Percentiles rank a stretch among this genome's conserved stretches.
Evolutionary conservation across 2,797 vertebrate species (phyloP).

Genomic region (Furcifer pardalis): DNA sequence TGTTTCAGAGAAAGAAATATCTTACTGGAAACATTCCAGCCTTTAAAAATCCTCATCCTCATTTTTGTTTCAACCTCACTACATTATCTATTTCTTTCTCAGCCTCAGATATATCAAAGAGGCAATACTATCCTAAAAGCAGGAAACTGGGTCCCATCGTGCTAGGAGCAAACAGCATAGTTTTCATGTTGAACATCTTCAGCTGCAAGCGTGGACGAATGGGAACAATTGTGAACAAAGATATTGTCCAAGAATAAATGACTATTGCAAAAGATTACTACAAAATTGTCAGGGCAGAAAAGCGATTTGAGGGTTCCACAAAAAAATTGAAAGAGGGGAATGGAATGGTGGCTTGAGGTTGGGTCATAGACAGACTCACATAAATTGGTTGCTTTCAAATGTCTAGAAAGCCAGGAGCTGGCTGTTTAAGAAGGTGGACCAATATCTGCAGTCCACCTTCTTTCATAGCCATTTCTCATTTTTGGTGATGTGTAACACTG

Average conservation of each 20-base stretch:
- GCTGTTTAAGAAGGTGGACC: neutral
- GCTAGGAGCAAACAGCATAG: neutral
- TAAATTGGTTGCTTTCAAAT: neutral
- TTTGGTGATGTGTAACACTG: neutral
- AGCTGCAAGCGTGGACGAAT: neutral
- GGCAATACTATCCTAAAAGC: too few species aligned
- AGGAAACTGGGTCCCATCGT: too few species aligned
- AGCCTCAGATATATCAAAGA: neutral
- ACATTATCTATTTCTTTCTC: neutral
- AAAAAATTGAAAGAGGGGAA: too few species aligned
- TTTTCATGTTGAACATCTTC: neutral
- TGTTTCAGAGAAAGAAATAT: neutral
- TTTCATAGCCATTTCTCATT: neutral
- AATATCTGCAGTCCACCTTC: neutral
- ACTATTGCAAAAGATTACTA: neutral
- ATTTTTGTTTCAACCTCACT: neutral
- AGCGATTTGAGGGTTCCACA: neutral
- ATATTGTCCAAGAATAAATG: neutral
- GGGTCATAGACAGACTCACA: too few species aligned
- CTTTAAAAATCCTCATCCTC: neutral
- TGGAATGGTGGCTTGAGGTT: too few species aligned
- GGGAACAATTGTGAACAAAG: neutral
- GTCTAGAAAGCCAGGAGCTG: too few species aligned
- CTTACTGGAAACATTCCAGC: too few species aligned
- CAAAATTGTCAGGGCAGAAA: neutral